Base-by-base conservation (phyloP, 2,113 vertebrate genomes). In the Trachemys scripta region DNA sequence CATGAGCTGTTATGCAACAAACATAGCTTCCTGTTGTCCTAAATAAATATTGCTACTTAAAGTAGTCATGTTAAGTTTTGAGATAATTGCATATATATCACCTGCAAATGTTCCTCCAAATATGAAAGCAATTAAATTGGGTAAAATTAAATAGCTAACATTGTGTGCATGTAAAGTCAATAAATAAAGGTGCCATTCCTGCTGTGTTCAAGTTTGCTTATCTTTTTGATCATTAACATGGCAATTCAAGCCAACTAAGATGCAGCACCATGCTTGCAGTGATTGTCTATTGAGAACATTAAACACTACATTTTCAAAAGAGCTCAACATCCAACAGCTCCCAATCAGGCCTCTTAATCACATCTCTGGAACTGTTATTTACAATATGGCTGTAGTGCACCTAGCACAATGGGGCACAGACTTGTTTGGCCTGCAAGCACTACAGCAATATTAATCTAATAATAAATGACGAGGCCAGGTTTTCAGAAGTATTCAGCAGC, bases 51-150 rank as follows among this genome's bases (percentile, higher is more conserved):
- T 90, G 57, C 35, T 96, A 76, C 45, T 92, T 78, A 93, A 87
- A 59, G 42, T 35, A 94, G 24, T 20, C 89, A 10, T 93, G 10
- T 95, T 89, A 90, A 89, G 80, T 93, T 89, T 97, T 90, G 3
- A 92, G 93, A 87, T 93, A 97, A 95, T 89, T 91, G 25, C 50
- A 92, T 95, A 85, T 89, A 45, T 76, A 89, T 95, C 62, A 62
- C 87, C 51, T 87, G n/a, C 1, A 93, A 96, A 84, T 31, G 4
- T 47, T 97, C 20, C 80, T 90, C 83, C 80, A 96, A 93, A 97
- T 96, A 90, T 93, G 62, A 97, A 98, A 96, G 94, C 29, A 92
- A 81, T 96, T 96, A 95, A 92, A 31, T 78, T 75, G 88, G 93
- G 75, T 92, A 92, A 96, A 94, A 91, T 79, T 95, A 92, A 92